phyloP scores from a whole-genome alignment of 2,888 invertebrate species.

The Pediacus dermestoides region DNA sequence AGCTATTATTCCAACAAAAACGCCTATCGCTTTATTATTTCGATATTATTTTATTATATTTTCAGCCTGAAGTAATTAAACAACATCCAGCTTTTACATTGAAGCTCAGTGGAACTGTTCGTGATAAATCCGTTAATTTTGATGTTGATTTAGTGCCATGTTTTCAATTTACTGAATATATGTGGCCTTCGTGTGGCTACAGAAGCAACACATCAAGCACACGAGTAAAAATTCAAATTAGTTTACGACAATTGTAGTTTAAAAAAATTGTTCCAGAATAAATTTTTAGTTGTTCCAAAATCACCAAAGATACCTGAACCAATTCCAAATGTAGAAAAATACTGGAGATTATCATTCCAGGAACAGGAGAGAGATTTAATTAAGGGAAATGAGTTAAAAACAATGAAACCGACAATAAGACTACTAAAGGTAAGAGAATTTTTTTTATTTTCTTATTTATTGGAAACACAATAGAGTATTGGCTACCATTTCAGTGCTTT shows the following conservation, averaged over 20 bases:
- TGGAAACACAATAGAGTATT: no score
- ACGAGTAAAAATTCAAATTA: constrained; percentile 14
- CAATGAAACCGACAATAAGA: constrained; percentile 41
- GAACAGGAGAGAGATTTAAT: constrained; percentile 46
- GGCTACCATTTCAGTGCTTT: no score
- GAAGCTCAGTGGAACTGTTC: constrained; percentile 36
- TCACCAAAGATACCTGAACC: constrained; percentile 27
- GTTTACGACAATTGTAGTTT: constrained; percentile 3
- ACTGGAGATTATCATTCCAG: constrained; percentile 48
- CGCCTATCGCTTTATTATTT: no score
- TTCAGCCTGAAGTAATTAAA: not conserved
- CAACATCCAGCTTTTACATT: constrained; percentile 55
- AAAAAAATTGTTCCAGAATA: constrained; percentile 22
- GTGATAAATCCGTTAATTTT: constrained; percentile 41
- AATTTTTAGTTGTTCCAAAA: constrained; percentile 44
- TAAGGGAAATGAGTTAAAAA: constrained; percentile 22
- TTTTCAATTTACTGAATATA: constrained; percentile 32
- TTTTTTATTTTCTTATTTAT: constrained; percentile 8
- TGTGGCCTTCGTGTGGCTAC: constrained; percentile 39
- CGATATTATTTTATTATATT: no score
- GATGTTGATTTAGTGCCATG: constrained; percentile 40
- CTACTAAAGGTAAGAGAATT: constrained; percentile 37
- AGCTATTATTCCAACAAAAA: no score
- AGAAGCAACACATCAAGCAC: constrained; percentile 27
- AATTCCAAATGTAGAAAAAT: constrained; percentile 21